Base-by-base conservation (phyloP, 2,113 vertebrate species). In the Eleginops maclovinus region DNA sequence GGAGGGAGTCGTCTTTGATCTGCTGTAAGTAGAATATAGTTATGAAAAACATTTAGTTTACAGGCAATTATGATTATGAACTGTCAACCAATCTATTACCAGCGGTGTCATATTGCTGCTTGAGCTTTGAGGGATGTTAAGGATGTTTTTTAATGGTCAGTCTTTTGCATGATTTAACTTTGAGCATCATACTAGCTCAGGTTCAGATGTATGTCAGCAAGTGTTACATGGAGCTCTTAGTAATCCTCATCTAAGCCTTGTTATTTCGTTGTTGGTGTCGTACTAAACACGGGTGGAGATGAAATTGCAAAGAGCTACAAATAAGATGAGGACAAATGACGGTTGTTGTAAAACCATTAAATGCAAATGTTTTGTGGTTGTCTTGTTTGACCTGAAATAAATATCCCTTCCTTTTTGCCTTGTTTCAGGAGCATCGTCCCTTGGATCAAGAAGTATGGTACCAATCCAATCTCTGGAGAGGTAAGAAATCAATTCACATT, bases 391-490 rank as follows among this genome's bases (percentile, higher is more conserved):
- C 36, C 15, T 9, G 12, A 24, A 70, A 14, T 60, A 46, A 67
- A 47, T 15, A 19, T 40, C 1, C 1, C 7, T 21, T 63, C 4
- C 2, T 73, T 13, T 26, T 40, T 61, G 0, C 19, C 4, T 17
- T 36, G 64, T 55, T 91, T 62, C 80, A 99, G 98, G 93, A 99
- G 96, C 90, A 99, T 99, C 17, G 87, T 98, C 72, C 97, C 98
- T 0, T 99, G 98, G 98, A 96, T 99, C 85, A 99, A 99, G 95
- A 99, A 96, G 83, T 99, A 94, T 0, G 97, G 97, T 9, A 99
- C 97, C 14, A 97, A 98, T 73, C 98, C 98, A 4, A 96, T 94
- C 92, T 95, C 95, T 0, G 98, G 98, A 91, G 97, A 98, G 94
- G 98, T 98, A 85, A 88, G 95, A 3, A 31, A 31, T 21, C 17